Evolutionary conservation across 2,888 invertebrate species (phyloP).

Genomic region (Portevinia maculata): DNA sequence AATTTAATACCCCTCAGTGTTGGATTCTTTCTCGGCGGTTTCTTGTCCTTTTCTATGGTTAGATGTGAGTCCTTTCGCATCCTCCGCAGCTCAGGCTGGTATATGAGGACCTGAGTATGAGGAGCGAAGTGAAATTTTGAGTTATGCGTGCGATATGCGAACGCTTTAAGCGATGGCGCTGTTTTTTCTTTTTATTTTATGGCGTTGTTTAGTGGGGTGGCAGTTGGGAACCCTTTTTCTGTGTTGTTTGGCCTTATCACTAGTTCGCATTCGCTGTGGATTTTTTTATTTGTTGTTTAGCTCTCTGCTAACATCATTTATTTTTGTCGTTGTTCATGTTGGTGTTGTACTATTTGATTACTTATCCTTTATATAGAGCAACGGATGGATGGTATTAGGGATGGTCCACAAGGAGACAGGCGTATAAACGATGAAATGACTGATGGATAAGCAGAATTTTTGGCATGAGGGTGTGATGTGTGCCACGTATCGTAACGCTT

Average conservation of each 20-base stretch:
- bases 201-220: slow-evolving; percentile 50
- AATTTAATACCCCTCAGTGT: slow-evolving; percentile 56
- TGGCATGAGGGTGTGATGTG: slow-evolving; percentile 41
- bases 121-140: slow-evolving; percentile 66
- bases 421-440: slow-evolving; percentile 70
- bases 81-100: neutral
- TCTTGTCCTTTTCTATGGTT: slow-evolving; percentile 45
- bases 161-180: slow-evolving; percentile 72
- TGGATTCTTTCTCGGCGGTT: slow-evolving; percentile 61
- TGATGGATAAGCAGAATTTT: slow-evolving; percentile 59
- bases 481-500: slow-evolving; percentile 55
- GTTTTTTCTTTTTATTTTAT: slow-evolving; percentile 70
- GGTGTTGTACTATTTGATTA: slow-evolving; percentile 73
- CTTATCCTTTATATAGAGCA: slow-evolving; percentile 58
- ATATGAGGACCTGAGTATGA: neutral
- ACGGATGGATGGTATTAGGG: slow-evolving; percentile 31
- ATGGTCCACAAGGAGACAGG: slow-evolving; percentile 50
- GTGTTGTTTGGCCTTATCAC: slow-evolving; percentile 64
- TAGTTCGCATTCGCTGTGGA: slow-evolving; percentile 65
- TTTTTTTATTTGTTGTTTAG: slow-evolving; percentile 25
- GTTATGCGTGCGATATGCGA: slow-evolving; percentile 74
- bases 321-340: slow-evolving; percentile 66
- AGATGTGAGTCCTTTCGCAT: slow-evolving; percentile 32
- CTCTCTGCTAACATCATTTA: slow-evolving; percentile 67
- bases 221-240: slow-evolving; percentile 57